Evolutionary conservation across 2,888 invertebrate species (phyloP).

Genomic region (Hecatera dysodea): DNA sequence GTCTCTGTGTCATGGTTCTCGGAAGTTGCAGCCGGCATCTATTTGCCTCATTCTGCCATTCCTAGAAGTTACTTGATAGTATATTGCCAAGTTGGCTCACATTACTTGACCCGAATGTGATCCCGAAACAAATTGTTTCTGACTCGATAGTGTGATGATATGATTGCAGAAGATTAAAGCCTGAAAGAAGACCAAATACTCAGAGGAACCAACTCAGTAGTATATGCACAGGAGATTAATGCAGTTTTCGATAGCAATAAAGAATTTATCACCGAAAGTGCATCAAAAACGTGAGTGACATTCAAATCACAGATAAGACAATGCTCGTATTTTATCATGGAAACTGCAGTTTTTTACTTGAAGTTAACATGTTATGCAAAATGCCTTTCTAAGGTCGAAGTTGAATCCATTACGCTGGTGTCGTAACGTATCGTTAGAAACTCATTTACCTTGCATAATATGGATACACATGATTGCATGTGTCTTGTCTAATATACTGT

Average conservation of each 20-base stretch:
- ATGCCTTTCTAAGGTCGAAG: conserved; percentile 78
- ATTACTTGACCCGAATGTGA: neutral
- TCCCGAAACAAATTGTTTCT: neutral
- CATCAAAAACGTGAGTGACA: conserved; percentile 30
- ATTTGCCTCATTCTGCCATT: neutral
- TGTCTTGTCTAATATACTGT: conserved; percentile 57
- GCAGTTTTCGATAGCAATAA: conserved; percentile 16
- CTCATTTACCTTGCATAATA: conserved; percentile 74
- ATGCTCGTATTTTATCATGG: conserved; percentile 24
- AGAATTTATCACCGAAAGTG: neutral
- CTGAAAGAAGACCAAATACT: neutral
- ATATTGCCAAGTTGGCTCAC: conserved; percentile 21
- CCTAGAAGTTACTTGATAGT: conserved; percentile 21
- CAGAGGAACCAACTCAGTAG: neutral
- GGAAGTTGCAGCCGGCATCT: conserved; percentile 12
- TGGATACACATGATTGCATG: conserved; percentile 66
- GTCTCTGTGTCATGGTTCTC: conserved; percentile 1
- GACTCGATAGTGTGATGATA: neutral
- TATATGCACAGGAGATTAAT: neutral
- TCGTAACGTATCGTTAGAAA: conserved; percentile 71
- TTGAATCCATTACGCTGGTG: conserved; percentile 72
- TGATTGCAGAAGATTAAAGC: neutral
- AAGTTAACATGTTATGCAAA: conserved; percentile 68
- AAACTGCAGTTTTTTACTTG: conserved; percentile 40
- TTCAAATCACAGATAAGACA: conserved; percentile 38